Base-by-base conservation (phyloP, 2,113 vertebrate species). In the Oreotrochilus melanogaster region DNA sequence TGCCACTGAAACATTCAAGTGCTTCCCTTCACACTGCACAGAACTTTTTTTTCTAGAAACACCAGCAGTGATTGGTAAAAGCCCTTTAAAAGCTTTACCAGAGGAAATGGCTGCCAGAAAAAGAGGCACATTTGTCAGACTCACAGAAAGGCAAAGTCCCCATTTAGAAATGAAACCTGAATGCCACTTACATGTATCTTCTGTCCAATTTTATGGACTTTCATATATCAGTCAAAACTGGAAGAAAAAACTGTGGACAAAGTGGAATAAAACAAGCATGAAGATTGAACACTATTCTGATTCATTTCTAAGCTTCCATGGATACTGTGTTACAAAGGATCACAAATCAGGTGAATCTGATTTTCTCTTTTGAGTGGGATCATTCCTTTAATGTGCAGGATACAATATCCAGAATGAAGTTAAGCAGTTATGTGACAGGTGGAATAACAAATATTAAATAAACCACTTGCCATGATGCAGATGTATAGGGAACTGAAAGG, bases 141-240 rank as follows among this genome's bases (percentile, higher is more conserved):
- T 79, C 72, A 78, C 84, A 92, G 95, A 96, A 95, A 93, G 95
- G 92, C 93, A 95, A 87, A 94, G 86, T 96, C 82, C 45, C 78
- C 94, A 92, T 97, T 97, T 97, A 95, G 92, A 94, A 97, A 76
- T 65, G 84, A 95, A 95, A 76, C 76, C 81, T 93, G 93, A 97
- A 95, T 83, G 96, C 80, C 93, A 97, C 81, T 97, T 97, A 96
- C 1, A 1, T 33, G 83, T 88, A 42, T 87, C 80, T 96, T 76
- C 79, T 91, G 81, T 96, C 73, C 74, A 87, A 75, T 96, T 89
- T 96, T 72, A 86, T 72, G n/a, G 83, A 30, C 67, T 95, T 96
- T 95, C 87, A 95, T 94, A 83, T 86, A 95, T 97, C 95, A 95
- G 71, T 95, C 95, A 96, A 88, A 91, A 96, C 75, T 89, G 14